phyloP scores from a whole-genome alignment of 2,888 invertebrate species.

The Neoscelio sp. region DNA sequence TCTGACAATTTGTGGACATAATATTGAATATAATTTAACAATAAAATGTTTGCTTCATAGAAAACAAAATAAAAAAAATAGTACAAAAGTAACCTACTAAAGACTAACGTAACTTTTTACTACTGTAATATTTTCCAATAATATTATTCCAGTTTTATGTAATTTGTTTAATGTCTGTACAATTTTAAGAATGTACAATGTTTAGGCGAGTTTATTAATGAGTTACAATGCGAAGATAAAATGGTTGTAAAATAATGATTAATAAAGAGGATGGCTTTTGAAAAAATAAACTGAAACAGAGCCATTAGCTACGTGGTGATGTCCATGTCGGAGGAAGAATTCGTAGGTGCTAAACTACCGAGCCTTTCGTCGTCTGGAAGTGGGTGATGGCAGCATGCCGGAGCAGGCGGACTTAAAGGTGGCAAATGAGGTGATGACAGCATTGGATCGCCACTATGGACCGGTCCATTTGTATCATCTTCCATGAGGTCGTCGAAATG shows the following conservation, averaged over 20 bases:
- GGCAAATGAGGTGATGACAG: slow-evolving; percentile 85
- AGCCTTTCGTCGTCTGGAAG: slow-evolving; percentile 81
- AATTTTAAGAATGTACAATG: slow-evolving; percentile 26
- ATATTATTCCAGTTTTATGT: no score
- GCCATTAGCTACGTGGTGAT: slow-evolving; percentile 80
- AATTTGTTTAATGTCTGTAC: no score
- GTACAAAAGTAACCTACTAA: no score
- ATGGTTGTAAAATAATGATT: not conserved
- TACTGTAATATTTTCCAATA: no score
- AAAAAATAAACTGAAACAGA: slow-evolving; percentile 23
- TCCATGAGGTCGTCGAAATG: slow-evolving; percentile 89
- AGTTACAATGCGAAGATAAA: slow-evolving; percentile 10
- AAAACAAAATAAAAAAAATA: no score
- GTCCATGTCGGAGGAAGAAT: slow-evolving; percentile 82
- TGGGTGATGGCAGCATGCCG: slow-evolving; percentile 79
- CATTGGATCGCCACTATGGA: slow-evolving; percentile 87
- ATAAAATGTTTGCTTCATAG: not conserved
- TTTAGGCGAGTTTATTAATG: slow-evolving; percentile 20
- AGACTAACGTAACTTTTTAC: no score
- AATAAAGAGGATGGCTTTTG: slow-evolving; percentile 8
- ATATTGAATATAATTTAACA: not conserved
- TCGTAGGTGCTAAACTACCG: slow-evolving; percentile 79
- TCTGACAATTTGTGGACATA: no score
- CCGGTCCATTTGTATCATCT: slow-evolving; percentile 86
- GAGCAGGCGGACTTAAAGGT: slow-evolving; percentile 80